Evolutionary conservation across 2,113 vertebrate species (phyloP).

Genomic region (Cygnus atratus): DNA sequence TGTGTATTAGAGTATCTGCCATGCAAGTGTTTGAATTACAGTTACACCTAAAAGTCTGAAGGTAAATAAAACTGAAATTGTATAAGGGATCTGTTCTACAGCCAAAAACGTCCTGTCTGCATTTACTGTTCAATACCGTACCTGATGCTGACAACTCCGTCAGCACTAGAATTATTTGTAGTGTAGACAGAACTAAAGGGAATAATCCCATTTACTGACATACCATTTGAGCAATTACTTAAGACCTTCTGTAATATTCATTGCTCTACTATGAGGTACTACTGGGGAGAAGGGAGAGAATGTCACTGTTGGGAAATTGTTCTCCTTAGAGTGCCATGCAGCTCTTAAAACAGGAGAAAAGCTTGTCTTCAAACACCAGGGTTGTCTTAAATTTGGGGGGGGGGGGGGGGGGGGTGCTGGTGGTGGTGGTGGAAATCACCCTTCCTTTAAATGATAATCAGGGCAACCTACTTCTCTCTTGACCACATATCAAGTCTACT

Average conservation of each 20-base stretch:
- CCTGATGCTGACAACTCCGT: not conserved
- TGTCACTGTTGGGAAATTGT: not conserved
- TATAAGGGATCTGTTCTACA: not conserved
- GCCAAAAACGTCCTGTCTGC: not conserved
- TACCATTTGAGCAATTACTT: not conserved
- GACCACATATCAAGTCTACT: not conserved
- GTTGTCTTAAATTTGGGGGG: not conserved
- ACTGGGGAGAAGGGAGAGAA: not conserved
- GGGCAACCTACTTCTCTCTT: not conserved
- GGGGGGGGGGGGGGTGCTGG: rapidly evolving
- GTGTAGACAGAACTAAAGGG: not conserved
- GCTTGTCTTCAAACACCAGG: not conserved
- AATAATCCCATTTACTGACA: not conserved
- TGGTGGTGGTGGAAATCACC: too few species aligned
- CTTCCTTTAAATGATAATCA: not conserved
- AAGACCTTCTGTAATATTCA: not conserved
- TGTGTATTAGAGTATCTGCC: not conserved
- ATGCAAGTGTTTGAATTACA: not conserved
- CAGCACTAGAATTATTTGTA: not conserved
- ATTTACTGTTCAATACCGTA: not conserved
- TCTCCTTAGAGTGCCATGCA: not conserved
- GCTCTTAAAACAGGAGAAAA: not conserved
- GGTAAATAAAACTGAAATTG: not conserved
- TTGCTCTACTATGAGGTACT: not conserved
- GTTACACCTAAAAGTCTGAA: not conserved